Base-by-base conservation (phyloP, 1,140 invertebrate genomes). In the Aradophagus sp. region DNA sequence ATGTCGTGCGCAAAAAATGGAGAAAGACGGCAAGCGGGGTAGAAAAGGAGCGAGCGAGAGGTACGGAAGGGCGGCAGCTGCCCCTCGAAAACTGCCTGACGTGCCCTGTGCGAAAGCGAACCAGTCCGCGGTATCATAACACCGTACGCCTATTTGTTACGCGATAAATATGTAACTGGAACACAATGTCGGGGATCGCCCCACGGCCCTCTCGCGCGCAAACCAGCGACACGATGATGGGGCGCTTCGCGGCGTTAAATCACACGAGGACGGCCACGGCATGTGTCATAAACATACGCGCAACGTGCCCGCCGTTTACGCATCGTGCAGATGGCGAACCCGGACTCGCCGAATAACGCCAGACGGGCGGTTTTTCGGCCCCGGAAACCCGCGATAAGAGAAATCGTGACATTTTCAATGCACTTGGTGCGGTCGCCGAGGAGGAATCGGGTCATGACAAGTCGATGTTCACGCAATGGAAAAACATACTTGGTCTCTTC, bases 151-250 rank as follows among this genome's bases (percentile, higher is more conserved):
- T 84, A 80, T 85, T 84, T 85, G 81, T 85, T 83, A 82, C 77
- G 74, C 81, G 81, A 85, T 85, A 85, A 84, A 85, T 85, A 84
- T 84, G 81, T 84, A 83, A 84, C 80, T 83, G 81, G 77, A 82
- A 80, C 77, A 84, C 81, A 83, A 83, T 83, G 77, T 71, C 48
- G 53, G 19, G 56, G 17, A 62, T 68, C 66, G n/a, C 10, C 73
- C 63, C 53, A 53, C 38, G 26, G n/a, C 41, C 13, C 50, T 44
- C 34, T 65, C 26, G 42, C 39, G 50, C n/a, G n/a, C n/a, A n/a
- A n/a, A n/a, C n/a, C n/a, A n/a, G n/a, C n/a, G 56, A 48, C 32
- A 42, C 66, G 66, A 74, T 70, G 69, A 78, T 61, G 63, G 73
- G 55, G 66, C 58, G 69, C 69, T 73, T 50, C 55, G 68, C 55